Evolutionary conservation across 2,888 invertebrate species (phyloP).

Genomic region (Leptothorax acervorum): DNA sequence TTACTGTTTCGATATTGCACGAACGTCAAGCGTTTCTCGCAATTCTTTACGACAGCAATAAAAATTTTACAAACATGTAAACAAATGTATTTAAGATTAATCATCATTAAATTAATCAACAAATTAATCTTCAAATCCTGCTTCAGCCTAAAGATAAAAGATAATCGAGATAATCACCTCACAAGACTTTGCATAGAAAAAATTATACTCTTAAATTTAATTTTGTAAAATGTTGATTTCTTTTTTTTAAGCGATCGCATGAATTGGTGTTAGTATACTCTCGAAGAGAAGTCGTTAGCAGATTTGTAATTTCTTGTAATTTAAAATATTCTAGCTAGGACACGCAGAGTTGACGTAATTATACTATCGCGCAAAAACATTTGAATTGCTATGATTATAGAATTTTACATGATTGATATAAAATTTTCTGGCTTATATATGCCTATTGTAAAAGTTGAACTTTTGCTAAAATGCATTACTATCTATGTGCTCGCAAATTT

Average conservation of each 20-base stretch:
- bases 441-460: constrained; percentile 46
- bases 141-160: constrained; percentile 51
- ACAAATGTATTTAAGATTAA: constrained; percentile 48
- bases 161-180: constrained; percentile 32
- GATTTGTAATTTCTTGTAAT: constrained; percentile 17
- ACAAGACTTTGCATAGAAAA: constrained; percentile 14
- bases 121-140: constrained; percentile 46
- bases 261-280: constrained; percentile 26
- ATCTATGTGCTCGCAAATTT: constrained; percentile 66
- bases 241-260: constrained; percentile 2
- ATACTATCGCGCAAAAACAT: constrained; percentile 49
- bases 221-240: constrained; percentile 17
- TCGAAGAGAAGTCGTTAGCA: constrained; percentile 2
- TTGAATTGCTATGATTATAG: constrained; percentile 55
- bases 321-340: constrained; percentile 35
- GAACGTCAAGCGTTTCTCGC: constrained; percentile 48
- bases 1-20: constrained; percentile 64
- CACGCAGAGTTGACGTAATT: constrained; percentile 25
- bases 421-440: constrained; percentile 62
- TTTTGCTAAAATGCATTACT: constrained; percentile 71
- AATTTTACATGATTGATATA: constrained; percentile 64
- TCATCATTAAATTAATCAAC: constrained; percentile 34
- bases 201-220: constrained; percentile 26
- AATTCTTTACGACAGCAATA: constrained; percentile 38
- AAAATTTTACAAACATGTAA: constrained; percentile 53